Conservation (phyloP, 2,113 vertebrate genomes). For the Centrocercus urophasianus region DNA sequence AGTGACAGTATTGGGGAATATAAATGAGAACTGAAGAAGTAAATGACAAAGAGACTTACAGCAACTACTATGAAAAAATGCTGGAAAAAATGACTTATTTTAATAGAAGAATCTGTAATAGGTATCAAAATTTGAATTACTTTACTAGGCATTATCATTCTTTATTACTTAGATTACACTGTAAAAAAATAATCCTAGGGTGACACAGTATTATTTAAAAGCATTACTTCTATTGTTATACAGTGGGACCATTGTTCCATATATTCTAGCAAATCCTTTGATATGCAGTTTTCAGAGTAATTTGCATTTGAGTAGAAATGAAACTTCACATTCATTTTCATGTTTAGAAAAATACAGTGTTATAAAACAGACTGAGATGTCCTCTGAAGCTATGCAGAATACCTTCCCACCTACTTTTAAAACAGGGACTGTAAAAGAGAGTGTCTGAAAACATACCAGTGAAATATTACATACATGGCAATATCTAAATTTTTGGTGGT, state of each 20-base stretch:
- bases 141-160: neutral
- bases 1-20: neutral
- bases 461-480: neutral
- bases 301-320: neutral
- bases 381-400: neutral
- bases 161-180: constrained; percentile 28
- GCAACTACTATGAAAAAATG: constrained; percentile 13
- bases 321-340: neutral
- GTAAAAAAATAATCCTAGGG: neutral
- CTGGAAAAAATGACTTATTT: neutral
- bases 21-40: neutral
- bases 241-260: neutral
- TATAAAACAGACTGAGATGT: neutral
- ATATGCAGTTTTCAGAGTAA: neutral
- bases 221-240: neutral
- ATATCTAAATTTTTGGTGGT: neutral
- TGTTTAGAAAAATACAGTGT: neutral
- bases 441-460: neutral
- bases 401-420: neutral
- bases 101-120: constrained; percentile 17
- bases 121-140: constrained; percentile 2
- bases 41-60: constrained; percentile 7
- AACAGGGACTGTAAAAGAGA: neutral
- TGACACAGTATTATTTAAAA: neutral
- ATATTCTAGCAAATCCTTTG: neutral